phyloP scores from a whole-genome alignment of 1,140 invertebrate genomes.

The Samia ricini region DNA sequence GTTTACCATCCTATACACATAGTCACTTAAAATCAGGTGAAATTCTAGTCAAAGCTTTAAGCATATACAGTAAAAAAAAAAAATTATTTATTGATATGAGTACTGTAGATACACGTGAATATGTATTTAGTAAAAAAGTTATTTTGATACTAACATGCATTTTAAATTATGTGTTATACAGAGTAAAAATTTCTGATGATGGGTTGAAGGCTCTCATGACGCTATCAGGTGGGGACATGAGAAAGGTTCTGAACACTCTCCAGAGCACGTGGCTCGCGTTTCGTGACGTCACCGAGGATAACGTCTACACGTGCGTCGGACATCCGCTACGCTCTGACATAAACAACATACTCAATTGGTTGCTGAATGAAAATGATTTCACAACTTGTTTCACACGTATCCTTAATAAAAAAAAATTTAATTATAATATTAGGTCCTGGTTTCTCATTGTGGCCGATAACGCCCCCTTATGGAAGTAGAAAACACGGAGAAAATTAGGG shows the following conservation, averaged over 20 bases:
- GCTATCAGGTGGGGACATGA: slow-evolving; percentile 98
- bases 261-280: slow-evolving; percentile 95
- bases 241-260: slow-evolving; percentile 96
- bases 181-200: slow-evolving; percentile 91
- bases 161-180: slow-evolving; percentile 51
- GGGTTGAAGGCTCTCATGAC: slow-evolving; percentile 94
- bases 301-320: slow-evolving; percentile 97
- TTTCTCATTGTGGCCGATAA: too few species aligned
- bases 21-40: too few species aligned
- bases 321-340: slow-evolving; percentile 96
- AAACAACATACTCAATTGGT: slow-evolving; percentile 91
- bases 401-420: slow-evolving; percentile 62
- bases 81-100: too few species aligned
- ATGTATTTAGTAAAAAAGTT: not conserved
- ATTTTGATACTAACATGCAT: slow-evolving; percentile 8
- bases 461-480: too few species aligned
- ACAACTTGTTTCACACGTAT: slow-evolving; percentile 90
- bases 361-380: slow-evolving; percentile 92
- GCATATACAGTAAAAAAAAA: too few species aligned
- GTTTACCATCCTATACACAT: too few species aligned
- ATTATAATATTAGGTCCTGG: too few species aligned
- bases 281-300: slow-evolving; percentile 91
- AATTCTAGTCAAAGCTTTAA: too few species aligned
- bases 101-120: slow-evolving; percentile 3
- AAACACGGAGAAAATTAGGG: too few species aligned